Conservation (phyloP, 2,888 invertebrate genomes). For the Spodoptera picta region DNA sequence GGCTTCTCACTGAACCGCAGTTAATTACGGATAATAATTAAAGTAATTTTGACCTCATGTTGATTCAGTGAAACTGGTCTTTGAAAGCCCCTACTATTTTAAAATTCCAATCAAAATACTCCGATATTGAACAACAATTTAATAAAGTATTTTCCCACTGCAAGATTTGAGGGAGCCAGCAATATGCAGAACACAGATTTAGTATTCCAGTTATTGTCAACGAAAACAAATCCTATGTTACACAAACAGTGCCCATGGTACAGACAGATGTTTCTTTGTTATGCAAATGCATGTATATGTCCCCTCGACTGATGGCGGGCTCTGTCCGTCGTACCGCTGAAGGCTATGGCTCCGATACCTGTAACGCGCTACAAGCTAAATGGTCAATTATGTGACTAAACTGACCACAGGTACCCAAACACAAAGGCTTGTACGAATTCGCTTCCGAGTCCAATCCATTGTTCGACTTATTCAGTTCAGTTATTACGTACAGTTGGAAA, state of each 20-base stretch:
- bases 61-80: too few relatives aligned
- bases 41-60: too few relatives aligned
- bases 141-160: too few relatives aligned
- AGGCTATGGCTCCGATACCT: slow-evolving; percentile 77
- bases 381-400: slow-evolving; percentile 78
- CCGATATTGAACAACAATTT: too few relatives aligned
- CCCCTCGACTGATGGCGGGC: slow-evolving; percentile 65
- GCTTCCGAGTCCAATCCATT: slow-evolving; percentile 51
- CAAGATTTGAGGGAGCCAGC: too few relatives aligned
- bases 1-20: too few relatives aligned
- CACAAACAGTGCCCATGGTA: slow-evolving; percentile 63
- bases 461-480: slow-evolving; percentile 35
- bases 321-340: slow-evolving; percentile 72
- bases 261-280: slow-evolving; percentile 77
- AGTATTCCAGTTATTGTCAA: slow-evolving; percentile 43
- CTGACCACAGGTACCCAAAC: slow-evolving; percentile 55
- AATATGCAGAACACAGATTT: slow-evolving; percentile 22
- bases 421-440: slow-evolving; percentile 67
- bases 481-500: slow-evolving; percentile 3
- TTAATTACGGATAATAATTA: too few relatives aligned
- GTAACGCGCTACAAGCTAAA: slow-evolving; percentile 80
- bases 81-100: too few relatives aligned
- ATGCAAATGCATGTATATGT: slow-evolving; percentile 75
- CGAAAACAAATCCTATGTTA: slow-evolving; percentile 68
- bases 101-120: too few relatives aligned